These are phyloP conservation scores for Alligator sinensis DNA, from an alignment of 2,113 vertebrate genomes.

Conservation along the genomic window DNA sequence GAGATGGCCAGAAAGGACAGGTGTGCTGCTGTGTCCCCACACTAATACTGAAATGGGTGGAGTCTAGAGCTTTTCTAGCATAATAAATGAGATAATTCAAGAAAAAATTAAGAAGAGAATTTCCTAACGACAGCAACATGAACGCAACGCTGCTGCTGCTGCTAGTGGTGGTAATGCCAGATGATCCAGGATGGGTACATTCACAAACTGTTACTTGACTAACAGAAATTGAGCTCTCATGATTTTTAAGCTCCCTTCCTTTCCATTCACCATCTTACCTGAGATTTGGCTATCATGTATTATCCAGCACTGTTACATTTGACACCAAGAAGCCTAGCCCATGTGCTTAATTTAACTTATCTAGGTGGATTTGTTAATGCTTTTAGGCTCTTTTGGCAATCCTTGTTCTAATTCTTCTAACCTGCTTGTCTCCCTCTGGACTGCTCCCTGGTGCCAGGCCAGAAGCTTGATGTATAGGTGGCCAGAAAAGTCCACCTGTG, in stretches of 20 bases:
- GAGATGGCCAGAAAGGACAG: conserved; percentile 28
- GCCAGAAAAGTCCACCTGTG: neutral
- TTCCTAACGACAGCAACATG: neutral
- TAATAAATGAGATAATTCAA: conserved; percentile 33
- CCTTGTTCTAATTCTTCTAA: neutral
- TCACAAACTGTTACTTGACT: neutral
- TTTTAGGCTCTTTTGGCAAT: rapidly evolving
- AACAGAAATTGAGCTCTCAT: neutral
- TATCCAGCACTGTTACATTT: neutral
- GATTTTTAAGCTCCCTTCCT: neutral
- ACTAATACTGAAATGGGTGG: conserved; percentile 25
- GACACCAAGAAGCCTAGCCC: neutral
- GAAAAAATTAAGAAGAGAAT: conserved; percentile 10
- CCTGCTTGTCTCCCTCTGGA: neutral
- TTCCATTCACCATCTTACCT: neutral
- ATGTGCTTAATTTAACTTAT: neutral
- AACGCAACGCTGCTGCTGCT: neutral
- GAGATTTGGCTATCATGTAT: rapidly evolving
- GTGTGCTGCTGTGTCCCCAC: neutral
- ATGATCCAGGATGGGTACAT: neutral
- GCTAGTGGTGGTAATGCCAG: neutral
- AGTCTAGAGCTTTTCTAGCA: conserved; percentile 20
- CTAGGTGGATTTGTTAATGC: neutral
- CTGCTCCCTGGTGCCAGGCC: neutral
- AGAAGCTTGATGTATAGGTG: neutral